Conservation (phyloP, 1,140 invertebrate genomes). For the Drosophila lacertosa region DNA sequence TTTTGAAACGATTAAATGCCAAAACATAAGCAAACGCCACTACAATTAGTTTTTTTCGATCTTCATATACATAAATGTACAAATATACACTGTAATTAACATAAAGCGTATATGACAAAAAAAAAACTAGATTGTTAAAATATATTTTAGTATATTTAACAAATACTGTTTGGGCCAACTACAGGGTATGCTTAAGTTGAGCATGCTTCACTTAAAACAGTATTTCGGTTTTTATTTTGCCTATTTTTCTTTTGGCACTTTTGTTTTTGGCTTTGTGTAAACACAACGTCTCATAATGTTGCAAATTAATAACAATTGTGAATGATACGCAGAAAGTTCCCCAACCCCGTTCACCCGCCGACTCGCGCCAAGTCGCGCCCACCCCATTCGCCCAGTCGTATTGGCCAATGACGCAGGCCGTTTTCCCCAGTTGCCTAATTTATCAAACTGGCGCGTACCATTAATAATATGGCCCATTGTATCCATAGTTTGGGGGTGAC, state of each 20-base stretch:
- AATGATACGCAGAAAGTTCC: conserved; percentile 36
- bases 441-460: conserved; percentile 17
- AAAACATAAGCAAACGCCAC: not conserved
- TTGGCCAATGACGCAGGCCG: conserved; percentile 19
- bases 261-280: conserved; percentile 51
- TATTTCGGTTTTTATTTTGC: conserved; percentile 30
- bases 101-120: not conserved
- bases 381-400: not conserved
- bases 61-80: no score
- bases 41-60: conserved; percentile 10
- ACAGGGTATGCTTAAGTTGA: conserved; percentile 2
- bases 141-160: not conserved
- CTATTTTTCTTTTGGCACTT: conserved; percentile 1
- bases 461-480: conserved; percentile 1
- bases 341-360: conserved; percentile 17
- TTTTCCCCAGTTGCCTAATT: conserved; percentile 13
- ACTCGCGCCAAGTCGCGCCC: not conserved
- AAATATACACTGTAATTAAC: not conserved
- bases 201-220: not conserved
- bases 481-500: not conserved
- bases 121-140: no score
- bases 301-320: conserved; percentile 75
- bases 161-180: no score
- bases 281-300: conserved; percentile 71
- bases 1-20: conserved; percentile 1